Percentiles rank a stretch among this genome's conserved stretches.
These are phyloP conservation scores for Lasioglossum marginatum DNA, from an alignment of 2,888 invertebrate genomes.

Conservation along the genomic window DNA sequence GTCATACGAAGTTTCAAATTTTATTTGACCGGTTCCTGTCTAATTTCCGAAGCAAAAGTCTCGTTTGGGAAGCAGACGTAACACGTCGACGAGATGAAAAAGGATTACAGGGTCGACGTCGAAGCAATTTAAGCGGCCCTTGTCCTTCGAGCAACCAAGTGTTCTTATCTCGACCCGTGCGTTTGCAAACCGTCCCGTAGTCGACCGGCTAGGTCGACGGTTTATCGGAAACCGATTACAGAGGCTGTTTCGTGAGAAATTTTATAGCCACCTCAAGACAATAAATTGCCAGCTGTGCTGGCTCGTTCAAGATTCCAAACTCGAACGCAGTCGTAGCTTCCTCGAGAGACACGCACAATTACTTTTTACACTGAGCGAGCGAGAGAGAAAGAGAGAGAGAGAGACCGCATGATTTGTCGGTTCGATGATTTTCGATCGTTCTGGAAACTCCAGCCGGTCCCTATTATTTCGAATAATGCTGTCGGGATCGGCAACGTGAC, in stretches of 20 bases:
- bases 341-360: neutral
- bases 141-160: slow-evolving; percentile 29
- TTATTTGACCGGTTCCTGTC: too few species aligned
- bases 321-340: neutral
- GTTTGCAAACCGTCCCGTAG: slow-evolving; percentile 28
- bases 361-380: neutral
- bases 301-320: neutral
- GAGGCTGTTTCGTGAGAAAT: slow-evolving; percentile 20
- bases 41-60: neutral
- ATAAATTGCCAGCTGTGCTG: slow-evolving; percentile 7
- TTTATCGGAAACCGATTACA: slow-evolving; percentile 31
- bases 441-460: neutral
- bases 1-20: too few species aligned
- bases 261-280: slow-evolving; percentile 28
- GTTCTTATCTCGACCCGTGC: slow-evolving; percentile 35
- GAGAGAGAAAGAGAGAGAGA: neutral
- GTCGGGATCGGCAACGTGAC: neutral
- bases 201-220: neutral
- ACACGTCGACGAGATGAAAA: neutral
- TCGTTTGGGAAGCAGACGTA: neutral
- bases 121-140: neutral
- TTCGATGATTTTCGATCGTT: neutral
- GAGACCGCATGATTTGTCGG: neutral
- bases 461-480: neutral
- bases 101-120: neutral